These are phyloP conservation scores for Antidorcas marsupialis DNA, from an alignment of 2,113 vertebrate species.

Conservation along the genomic window DNA sequence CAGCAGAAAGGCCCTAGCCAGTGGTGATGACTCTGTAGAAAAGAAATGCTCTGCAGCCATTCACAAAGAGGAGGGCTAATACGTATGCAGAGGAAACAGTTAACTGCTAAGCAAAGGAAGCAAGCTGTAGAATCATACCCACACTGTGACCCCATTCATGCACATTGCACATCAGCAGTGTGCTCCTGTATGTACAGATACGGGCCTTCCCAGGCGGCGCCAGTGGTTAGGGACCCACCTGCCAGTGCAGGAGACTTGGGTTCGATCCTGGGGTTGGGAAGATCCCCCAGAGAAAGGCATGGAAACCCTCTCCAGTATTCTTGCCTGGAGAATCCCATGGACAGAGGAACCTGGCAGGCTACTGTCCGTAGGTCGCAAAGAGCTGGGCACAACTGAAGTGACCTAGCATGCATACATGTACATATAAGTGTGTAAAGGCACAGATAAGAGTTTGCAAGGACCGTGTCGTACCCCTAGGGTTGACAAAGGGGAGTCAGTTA, in stretches of 20 bases:
- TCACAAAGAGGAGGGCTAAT: background rate
- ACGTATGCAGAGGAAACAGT: background rate
- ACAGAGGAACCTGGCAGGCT: background rate
- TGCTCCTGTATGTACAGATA: background rate
- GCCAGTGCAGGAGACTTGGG: background rate
- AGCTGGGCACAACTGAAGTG: background rate
- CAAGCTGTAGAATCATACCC: background rate
- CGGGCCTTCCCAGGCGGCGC: background rate
- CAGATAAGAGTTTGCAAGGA: background rate
- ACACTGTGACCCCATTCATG: background rate
- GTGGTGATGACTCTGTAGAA: background rate
- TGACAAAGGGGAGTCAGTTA: too few species aligned
- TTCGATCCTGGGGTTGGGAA: background rate
- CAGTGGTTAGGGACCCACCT: background rate
- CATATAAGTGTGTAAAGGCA: background rate
- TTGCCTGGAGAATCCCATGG: background rate
- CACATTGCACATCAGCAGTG: background rate
- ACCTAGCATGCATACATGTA: fast-evolving
- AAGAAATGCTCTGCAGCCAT: background rate
- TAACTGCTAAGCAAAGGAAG: background rate
- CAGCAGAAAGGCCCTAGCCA: background rate
- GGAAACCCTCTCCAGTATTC: background rate
- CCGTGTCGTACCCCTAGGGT: background rate
- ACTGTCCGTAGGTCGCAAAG: background rate
- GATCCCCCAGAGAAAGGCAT: background rate